Conservation (phyloP, 2,888 invertebrate genomes). For the Eueremaeus valkanovi region DNA sequence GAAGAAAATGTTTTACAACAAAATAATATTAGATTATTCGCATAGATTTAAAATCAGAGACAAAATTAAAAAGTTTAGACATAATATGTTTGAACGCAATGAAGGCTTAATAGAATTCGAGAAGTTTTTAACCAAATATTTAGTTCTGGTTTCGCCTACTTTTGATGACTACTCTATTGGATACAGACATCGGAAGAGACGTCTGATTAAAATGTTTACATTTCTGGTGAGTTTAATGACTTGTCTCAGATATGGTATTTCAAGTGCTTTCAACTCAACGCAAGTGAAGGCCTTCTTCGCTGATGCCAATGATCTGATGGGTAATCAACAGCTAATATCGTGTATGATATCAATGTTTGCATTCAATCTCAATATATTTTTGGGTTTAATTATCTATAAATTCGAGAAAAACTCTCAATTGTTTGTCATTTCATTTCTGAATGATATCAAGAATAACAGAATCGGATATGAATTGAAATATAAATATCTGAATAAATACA, state of each 20-base stretch:
- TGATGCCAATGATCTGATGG: neutral
- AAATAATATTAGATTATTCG: no score
- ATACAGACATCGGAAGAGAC: neutral
- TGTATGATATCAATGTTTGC: constrained; percentile 16
- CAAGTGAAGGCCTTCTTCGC: neutral
- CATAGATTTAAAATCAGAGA: no score
- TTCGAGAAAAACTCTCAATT: neutral
- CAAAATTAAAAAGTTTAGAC: neutral
- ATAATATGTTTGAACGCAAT: neutral
- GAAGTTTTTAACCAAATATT: neutral
- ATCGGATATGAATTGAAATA: neutral
- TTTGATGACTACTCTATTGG: neutral
- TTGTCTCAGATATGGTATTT: neutral
- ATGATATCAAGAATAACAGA: neutral
- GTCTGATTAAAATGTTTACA: neutral
- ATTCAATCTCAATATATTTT: neutral
- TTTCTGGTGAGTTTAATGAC: neutral
- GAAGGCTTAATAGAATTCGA: neutral
- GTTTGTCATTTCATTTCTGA: neutral
- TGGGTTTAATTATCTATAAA: neutral
- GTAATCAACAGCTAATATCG: neutral
- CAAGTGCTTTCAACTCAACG: neutral
- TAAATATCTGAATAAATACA: neutral
- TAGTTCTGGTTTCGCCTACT: neutral
- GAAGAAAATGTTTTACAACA: no score